Conservation (phyloP, 2,113 vertebrate genomes). For the Talpa occidentalis region DNA sequence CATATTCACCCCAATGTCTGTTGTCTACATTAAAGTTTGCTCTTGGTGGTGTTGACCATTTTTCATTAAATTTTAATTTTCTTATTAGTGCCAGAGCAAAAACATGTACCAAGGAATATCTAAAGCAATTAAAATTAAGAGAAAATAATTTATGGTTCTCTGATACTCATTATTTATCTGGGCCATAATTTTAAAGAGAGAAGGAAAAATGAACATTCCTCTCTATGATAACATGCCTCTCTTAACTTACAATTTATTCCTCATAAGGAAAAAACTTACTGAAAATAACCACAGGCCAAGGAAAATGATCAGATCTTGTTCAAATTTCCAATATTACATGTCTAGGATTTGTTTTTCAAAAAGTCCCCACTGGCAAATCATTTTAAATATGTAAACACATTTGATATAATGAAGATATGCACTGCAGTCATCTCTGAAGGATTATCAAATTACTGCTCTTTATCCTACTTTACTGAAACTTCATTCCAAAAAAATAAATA, state of each 20-base stretch:
- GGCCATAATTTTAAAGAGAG: neutral
- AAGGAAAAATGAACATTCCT: neutral
- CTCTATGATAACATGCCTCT: neutral
- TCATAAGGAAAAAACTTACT: slow-evolving; percentile 9
- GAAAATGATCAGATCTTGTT: neutral
- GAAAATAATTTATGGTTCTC: neutral
- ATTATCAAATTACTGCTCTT: neutral
- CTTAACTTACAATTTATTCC: neutral
- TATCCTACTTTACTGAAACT: slow-evolving; percentile 4
- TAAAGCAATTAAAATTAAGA: neutral
- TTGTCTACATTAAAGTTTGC: neutral
- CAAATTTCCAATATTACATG: slow-evolving; percentile 8
- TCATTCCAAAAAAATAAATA: neutral
- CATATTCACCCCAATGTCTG: neutral
- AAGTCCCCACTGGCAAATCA: neutral
- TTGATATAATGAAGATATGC: neutral
- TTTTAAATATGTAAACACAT: slow-evolving; percentile 29
- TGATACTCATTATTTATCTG: neutral
- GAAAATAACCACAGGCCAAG: neutral
- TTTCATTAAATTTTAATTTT: neutral
- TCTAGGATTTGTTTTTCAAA: neutral
- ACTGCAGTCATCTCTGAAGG: neutral
- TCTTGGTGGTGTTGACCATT: neutral
- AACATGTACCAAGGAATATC: neutral
- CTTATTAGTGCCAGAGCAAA: neutral